Percentiles rank a stretch among this genome's conserved stretches.
Evolutionary conservation across 2,888 invertebrate genomes (phyloP).

Genomic region (Trilocha varians): DNA sequence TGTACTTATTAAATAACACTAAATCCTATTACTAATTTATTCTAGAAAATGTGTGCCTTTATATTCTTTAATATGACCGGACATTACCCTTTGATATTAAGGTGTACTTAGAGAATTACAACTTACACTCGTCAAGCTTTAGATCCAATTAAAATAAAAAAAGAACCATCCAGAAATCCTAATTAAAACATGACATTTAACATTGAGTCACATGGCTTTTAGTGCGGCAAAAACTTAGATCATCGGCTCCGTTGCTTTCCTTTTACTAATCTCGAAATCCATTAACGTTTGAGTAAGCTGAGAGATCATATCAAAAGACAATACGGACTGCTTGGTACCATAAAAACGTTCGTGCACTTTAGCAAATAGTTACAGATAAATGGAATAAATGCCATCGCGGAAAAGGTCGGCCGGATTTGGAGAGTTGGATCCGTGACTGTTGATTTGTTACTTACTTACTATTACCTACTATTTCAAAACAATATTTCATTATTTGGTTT

Average conservation of each 20-base stretch:
- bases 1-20: too few species aligned
- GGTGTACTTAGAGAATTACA: too few species aligned
- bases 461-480: neutral
- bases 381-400: neutral
- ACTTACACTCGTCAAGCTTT: too few species aligned
- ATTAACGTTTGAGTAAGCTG: neutral
- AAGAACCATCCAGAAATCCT: neutral
- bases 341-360: neutral
- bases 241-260: neutral
- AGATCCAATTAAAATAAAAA: neutral
- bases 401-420: neutral
- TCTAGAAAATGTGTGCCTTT: too few species aligned
- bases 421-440: neutral
- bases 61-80: too few species aligned
- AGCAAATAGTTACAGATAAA: neutral
- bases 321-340: neutral
- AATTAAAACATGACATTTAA: neutral
- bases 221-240: neutral
- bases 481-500: too few species aligned
- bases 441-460: too few species aligned
- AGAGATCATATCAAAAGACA: constrained; percentile 1
- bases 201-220: constrained; percentile 2
- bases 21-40: too few species aligned
- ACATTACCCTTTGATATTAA: too few species aligned
- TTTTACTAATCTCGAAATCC: neutral